Evolutionary conservation across 2,797 vertebrate genomes (phyloP), one percentile per base, ranked within the genome.

Genomic region (Lagocephalus sceleratus): DNA sequence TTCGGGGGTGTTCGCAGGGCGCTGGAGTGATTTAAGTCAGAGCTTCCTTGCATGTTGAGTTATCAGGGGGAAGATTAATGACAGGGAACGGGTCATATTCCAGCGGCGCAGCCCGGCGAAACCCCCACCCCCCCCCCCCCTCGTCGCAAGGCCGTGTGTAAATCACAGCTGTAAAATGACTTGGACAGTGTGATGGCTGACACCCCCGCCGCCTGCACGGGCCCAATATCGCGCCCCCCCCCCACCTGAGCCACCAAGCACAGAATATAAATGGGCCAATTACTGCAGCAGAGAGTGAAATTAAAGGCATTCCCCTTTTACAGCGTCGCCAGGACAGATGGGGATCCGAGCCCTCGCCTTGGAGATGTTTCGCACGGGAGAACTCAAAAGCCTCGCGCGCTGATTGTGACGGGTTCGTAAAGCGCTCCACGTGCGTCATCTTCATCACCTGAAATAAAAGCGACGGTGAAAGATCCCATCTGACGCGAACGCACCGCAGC

Each of bases 191-290:
- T 72, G 73, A 87, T 73, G 76, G 83, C 75, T 84, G 84, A 82
- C 85, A 86, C 6, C 40, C 6, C 16, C 73, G 86, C 86, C 70
- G 79, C 83, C 76, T 60, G 76, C 84, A 83, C 81, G 83, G 89
- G 79, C 60, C 61, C 77, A 68, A 78, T 89, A 90, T 89, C 75
- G 84, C 44, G 60, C 51, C 43, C 22, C 70, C 71, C 70, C 61
- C 64, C 61, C 82, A 82, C 78, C 67, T 88, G 90, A 87, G 90
- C 89, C 89, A 88, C 66, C 38, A 78, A 77, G 65, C 76, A 71
- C 35, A 22, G 89, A 90, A 90, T 90, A 88, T 83, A 90, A 88
- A 90, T 86, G 79, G 80, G 82, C 84, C 86, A 85, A 91, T 90
- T 88, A 88, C 84, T 87, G 59, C 64, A 63, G 75, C 71, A 80